Conservation (phyloP, 2,113 vertebrate species). For the Xenopus laevis region DNA sequence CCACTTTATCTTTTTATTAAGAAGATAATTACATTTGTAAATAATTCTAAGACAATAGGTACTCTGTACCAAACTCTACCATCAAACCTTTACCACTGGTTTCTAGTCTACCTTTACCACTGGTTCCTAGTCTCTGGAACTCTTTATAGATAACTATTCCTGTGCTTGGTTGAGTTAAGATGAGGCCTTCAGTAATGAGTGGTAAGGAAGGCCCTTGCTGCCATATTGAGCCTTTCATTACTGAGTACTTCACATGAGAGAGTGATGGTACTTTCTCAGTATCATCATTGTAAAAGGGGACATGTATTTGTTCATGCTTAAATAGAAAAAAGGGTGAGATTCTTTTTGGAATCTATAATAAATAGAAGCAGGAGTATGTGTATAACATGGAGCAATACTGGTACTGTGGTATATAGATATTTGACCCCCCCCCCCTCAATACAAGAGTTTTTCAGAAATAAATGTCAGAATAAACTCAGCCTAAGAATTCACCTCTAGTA, state of each 20-base stretch:
- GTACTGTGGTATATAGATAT: not conserved
- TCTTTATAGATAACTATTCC: conserved; percentile 57
- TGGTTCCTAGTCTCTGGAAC: conserved; percentile 53
- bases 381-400: not conserved
- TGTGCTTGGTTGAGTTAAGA: conserved; percentile 49
- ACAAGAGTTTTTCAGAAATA: not conserved
- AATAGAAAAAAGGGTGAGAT: conserved; percentile 10
- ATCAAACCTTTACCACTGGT: conserved; percentile 42
- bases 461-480: not conserved
- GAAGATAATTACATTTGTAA: conserved; percentile 39
- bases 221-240: not conserved
- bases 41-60: conserved; percentile 44
- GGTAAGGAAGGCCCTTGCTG: not conserved
- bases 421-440: not conserved
- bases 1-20: conserved; percentile 41
- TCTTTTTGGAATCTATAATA: conserved; percentile 22
- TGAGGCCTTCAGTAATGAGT: conserved; percentile 3
- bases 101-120: conserved; percentile 44
- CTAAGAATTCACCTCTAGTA: conserved; percentile 3
- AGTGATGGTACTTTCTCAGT: conserved; percentile 40
- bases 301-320: conserved; percentile 21
- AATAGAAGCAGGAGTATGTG: conserved; percentile 1
- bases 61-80: conserved; percentile 39
- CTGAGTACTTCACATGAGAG: not conserved
- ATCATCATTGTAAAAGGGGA: conserved; percentile 26